These are phyloP conservation scores for Eupristina koningsbergeri DNA, from an alignment of 1,140 invertebrate genomes.

Conservation along the genomic window DNA sequence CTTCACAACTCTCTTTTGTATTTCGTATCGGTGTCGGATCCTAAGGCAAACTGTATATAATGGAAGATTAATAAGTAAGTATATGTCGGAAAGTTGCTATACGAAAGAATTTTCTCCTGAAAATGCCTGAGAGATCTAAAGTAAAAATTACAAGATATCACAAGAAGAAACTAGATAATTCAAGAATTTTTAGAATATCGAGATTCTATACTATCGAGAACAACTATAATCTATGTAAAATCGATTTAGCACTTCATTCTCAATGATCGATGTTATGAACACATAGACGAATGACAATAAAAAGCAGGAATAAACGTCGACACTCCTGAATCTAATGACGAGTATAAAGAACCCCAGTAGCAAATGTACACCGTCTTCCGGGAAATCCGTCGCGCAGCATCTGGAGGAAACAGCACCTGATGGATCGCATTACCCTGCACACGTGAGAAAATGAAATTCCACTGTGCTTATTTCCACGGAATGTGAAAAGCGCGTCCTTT, in stretches of 20 bases:
- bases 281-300: no score
- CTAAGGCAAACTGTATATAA: neutral
- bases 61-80: constrained; percentile 6
- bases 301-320: no score
- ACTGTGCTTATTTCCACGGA: constrained; percentile 10
- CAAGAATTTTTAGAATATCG: no score
- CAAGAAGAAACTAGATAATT: neutral
- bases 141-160: neutral
- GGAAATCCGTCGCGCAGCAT: neutral
- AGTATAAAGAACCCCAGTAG: neutral
- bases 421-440: neutral
- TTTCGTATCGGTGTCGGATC: neutral
- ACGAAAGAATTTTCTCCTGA: neutral
- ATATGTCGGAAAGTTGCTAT: neutral
- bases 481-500: neutral
- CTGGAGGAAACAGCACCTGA: neutral
- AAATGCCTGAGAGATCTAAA: neutral
- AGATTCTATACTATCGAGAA: no score
- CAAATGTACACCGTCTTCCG: neutral
- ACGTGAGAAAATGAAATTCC: constrained; percentile 42
- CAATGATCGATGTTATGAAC: no score
- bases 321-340: neutral
- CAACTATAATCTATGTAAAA: no score
- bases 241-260: no score
- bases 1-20: constrained; percentile 12